Conservation (phyloP, 2,113 vertebrate species). For the Agelaius tricolor region DNA sequence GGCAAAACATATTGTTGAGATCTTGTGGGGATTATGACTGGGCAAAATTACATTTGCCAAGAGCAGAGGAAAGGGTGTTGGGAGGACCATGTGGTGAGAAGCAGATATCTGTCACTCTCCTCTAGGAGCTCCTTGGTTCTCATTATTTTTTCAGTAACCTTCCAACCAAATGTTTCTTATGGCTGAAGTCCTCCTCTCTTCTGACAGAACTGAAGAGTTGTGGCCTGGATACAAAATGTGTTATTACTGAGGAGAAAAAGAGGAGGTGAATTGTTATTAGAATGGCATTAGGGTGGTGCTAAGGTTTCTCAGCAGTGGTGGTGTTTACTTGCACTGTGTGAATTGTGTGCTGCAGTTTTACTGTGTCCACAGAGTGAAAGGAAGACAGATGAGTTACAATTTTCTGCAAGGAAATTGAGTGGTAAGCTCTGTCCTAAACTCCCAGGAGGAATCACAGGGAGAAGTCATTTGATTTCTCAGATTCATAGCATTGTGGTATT, state of each 20-base stretch:
- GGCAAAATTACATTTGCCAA: background rate
- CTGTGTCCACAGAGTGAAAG: background rate
- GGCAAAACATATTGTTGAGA: background rate
- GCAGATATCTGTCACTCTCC: background rate
- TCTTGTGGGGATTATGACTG: background rate
- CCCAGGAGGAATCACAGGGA: background rate
- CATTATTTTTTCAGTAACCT: background rate
- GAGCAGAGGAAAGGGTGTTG: background rate
- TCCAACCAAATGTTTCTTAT: background rate
- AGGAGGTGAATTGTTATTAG: background rate
- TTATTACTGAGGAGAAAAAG: background rate
- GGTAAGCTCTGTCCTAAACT: background rate
- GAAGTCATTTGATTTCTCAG: background rate
- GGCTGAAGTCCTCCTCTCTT: background rate
- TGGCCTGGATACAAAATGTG: background rate
- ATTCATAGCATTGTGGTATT: background rate
- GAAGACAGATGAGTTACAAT: constrained; percentile 37
- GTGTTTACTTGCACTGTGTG: background rate
- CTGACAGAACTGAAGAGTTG: background rate
- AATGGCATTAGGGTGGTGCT: background rate
- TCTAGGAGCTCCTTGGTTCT: background rate
- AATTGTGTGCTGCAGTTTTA: background rate
- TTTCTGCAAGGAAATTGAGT: background rate
- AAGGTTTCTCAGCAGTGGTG: background rate
- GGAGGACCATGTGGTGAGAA: background rate